A percentile compares a stretch with the other conserved stretches of the same genome.
These are phyloP conservation scores for Musca domestica DNA, from an alignment of 1,140 invertebrate genomes.

Conservation along the genomic window DNA sequence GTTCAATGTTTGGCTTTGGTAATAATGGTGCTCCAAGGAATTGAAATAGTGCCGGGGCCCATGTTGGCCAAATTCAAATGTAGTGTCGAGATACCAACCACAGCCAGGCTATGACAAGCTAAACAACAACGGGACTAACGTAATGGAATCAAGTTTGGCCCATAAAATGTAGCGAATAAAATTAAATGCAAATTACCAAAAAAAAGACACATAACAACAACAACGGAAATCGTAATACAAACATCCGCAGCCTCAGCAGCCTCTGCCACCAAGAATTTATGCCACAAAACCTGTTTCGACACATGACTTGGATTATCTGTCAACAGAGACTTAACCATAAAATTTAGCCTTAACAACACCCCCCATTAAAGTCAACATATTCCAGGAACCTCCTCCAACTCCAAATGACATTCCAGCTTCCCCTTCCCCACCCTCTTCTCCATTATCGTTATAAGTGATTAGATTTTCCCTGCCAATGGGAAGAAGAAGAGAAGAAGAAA, in stretches of 20 bases:
- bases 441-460: no score
- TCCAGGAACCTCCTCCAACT: no score
- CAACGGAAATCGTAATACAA: background rate
- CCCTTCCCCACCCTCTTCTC: no score
- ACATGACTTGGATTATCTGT: constrained; percentile 13
- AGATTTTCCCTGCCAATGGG: no score
- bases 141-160: constrained; percentile 1
- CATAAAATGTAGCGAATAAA: constrained; percentile 7
- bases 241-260: background rate
- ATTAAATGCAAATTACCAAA: constrained; percentile 20
- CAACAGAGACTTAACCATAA: background rate
- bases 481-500: background rate
- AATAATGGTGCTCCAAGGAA: constrained; percentile 17
- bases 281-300: constrained; percentile 11
- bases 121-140: no score
- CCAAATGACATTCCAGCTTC: no score
- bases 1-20: constrained; percentile 5
- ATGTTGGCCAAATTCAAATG: no score
- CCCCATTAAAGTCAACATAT: no score
- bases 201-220: background rate
- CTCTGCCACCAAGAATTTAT: background rate
- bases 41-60: constrained; percentile 9
- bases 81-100: no score
- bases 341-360: no score
- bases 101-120: no score